Conservation (phyloP, 2,888 invertebrate genomes). For the Trichacis sp. region DNA sequence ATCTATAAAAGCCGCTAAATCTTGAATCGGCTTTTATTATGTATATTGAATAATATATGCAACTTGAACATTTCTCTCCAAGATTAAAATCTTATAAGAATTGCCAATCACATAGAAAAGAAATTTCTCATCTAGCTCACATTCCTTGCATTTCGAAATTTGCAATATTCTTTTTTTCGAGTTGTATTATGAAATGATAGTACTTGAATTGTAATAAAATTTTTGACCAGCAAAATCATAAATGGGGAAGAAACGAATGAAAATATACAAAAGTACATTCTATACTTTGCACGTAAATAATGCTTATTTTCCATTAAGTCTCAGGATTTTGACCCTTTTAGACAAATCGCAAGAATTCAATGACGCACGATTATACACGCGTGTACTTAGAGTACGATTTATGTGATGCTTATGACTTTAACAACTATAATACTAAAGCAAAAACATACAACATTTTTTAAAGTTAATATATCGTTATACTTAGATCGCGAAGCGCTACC, state of each 20-base stretch:
- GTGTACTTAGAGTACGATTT: conserved; percentile 57
- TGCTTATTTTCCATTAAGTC: conserved; percentile 79
- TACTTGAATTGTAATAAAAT: conserved; percentile 3
- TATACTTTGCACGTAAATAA: conserved; percentile 94
- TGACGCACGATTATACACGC: conserved; percentile 49
- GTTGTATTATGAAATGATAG: background rate
- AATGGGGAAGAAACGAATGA: background rate
- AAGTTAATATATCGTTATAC: conserved; percentile 49
- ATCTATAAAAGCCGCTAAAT: background rate
- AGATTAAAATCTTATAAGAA: background rate
- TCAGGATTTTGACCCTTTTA: conserved; percentile 29
- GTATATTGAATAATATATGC: conserved; percentile 5
- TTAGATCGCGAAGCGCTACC: conserved; percentile 28
- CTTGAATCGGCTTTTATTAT: conserved; percentile 3
- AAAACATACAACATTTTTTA: conserved; percentile 60
- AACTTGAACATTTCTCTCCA: background rate
- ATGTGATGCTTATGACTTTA: conserved; percentile 64
- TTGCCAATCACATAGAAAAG: background rate
- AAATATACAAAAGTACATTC: conserved; percentile 74
- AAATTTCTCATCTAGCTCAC: background rate
- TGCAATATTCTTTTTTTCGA: too few relatives aligned
- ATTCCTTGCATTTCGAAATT: too few relatives aligned
- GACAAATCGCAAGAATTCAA: conserved; percentile 50
- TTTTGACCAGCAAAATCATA: background rate
- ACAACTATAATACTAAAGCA: conserved; percentile 61